Conservation (phyloP, 2,888 invertebrate genomes). For the Patella caerulea region DNA sequence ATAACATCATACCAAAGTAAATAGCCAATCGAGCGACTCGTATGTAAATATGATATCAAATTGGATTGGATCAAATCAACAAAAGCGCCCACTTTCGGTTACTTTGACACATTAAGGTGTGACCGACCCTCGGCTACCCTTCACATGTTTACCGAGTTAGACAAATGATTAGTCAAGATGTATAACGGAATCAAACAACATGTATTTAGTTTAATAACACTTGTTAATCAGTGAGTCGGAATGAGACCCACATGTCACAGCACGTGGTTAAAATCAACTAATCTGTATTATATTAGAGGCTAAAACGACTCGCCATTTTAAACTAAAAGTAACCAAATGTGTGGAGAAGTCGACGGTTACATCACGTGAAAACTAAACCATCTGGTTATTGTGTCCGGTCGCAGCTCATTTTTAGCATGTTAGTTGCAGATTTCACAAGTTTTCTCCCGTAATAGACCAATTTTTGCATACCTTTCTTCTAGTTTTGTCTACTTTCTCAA, state of each 20-base stretch:
- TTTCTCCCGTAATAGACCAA: no score
- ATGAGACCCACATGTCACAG: neutral
- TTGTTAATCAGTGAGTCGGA: neutral
- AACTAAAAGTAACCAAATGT: slow-evolving; percentile 9
- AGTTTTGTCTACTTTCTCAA: no score
- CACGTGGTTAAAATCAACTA: slow-evolving; percentile 3
- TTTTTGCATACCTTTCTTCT: no score
- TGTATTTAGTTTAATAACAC: neutral
- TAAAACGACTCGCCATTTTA: neutral
- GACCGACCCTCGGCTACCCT: no score
- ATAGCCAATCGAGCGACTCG: no score
- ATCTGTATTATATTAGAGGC: neutral
- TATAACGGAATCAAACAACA: neutral
- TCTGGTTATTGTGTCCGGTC: slow-evolving; percentile 2
- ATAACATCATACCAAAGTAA: no score
- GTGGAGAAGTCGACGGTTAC: neutral
- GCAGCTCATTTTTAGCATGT: neutral
- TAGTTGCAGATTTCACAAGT: no score
- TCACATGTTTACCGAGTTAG: no score
- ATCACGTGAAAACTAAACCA: slow-evolving; percentile 5
- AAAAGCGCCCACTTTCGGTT: no score
- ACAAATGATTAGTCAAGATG: neutral
- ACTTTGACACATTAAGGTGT: no score
- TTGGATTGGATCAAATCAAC: no score
- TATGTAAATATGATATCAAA: no score